Base-by-base conservation (phyloP, 1,140 invertebrate species). In the Gerris buenoi region DNA sequence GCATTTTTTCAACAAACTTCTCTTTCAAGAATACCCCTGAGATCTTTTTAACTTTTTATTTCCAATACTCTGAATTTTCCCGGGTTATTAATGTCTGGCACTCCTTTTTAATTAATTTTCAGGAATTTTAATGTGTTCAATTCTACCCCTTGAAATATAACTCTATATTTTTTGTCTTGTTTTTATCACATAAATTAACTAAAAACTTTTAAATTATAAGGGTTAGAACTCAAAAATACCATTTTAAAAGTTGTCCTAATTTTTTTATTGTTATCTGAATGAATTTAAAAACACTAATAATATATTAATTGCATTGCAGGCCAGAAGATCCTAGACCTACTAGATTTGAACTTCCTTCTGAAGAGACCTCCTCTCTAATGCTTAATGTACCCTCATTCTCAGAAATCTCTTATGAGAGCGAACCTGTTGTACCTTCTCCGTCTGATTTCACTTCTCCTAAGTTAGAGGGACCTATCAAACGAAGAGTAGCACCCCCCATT, bases 311-410 rank as follows among this genome's bases (percentile, higher is more conserved):
- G 3, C 10, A 61, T 61, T 61, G 3, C 59, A 65, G 46, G 29
- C 62, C 67, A 29, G 69, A 70, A 66, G 60, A 65, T n/a, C 66
- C 67, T 23, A 58, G 27, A 56, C 69, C 69, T 63, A 70, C 58
- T 14, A 65, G 69, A 29, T 70, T 68, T 68, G 68, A 66, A 18
- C 62, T 64, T 64, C 68, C 63, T 26, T 65, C 64, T 22, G 67
- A 67, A 15, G 68, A 69, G 18, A 18, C 63, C 0, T 64, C 22
- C 5, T 33, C 63, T 23, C 23, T 28, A 23, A 18, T 69, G 46
- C 27, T 65, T n/a, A 63, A 46, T 28, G 66, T 62, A 18, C 68
- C 68, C 18, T 69, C 68, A 29, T 69, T 69, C 59, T 25, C 62
- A 5, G 25, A 65, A n/a, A 25, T 69, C 14, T 67, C 68, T 2